phyloP scores from a whole-genome alignment of 2,113 vertebrate genomes.

The Prionailurus viverrinus region DNA sequence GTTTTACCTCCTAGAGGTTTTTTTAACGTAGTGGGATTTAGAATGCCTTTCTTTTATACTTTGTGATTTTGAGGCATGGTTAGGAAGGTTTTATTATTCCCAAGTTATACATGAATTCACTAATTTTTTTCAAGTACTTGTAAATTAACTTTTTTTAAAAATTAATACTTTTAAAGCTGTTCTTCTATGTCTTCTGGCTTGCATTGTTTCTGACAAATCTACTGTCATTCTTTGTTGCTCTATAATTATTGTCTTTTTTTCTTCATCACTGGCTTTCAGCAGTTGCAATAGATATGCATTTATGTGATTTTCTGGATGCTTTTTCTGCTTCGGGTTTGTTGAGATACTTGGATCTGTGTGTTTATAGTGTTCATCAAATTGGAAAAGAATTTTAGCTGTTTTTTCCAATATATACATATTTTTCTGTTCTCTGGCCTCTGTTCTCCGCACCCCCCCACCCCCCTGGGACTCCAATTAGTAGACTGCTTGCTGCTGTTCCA shows the following conservation, averaged over 20 bases:
- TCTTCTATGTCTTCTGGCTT: not conserved
- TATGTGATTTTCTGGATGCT: not conserved
- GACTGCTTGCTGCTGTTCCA: not conserved
- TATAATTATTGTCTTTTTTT: not conserved
- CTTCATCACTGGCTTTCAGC: not conserved
- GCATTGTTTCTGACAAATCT: not conserved
- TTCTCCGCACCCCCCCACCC: fast-evolving
- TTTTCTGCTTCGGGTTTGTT: not conserved
- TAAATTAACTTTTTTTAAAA: not conserved
- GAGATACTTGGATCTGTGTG: not conserved
- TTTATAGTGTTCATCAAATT: conserved; percentile 16
- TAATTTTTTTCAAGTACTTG: not conserved
- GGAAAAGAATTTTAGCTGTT: not conserved
- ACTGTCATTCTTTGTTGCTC: not conserved
- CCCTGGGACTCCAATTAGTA: not conserved
- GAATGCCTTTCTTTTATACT: not conserved
- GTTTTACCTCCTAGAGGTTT: not conserved
- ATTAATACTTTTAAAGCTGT: not conserved
- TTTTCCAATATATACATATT: not conserved
- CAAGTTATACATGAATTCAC: not conserved
- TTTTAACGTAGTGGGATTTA: not conserved
- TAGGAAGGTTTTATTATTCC: not conserved
- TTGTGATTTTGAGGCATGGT: conserved; percentile 4
- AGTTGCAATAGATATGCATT: not conserved
- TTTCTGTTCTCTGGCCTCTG: not conserved